Percentiles rank a stretch among this genome's conserved stretches.
Conservation (phyloP, 1,140 invertebrate species). For the Drosophila eugracilis region DNA sequence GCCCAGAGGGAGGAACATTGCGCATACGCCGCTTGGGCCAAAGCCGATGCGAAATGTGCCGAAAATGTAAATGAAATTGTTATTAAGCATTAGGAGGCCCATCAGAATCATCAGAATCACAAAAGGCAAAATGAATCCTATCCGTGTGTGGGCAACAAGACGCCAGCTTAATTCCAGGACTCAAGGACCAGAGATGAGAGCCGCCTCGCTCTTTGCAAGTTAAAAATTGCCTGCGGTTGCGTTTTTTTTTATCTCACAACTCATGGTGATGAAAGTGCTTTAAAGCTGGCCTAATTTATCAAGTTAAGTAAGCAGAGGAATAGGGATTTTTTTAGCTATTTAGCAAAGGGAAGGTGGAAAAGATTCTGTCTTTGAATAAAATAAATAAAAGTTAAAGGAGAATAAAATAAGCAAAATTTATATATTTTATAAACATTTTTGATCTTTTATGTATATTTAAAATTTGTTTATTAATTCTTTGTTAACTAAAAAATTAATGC, state of each 20-base stretch:
- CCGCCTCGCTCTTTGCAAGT: slow-evolving; percentile 3
- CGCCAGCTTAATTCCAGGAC: slow-evolving; percentile 20
- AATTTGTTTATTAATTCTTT: too few relatives aligned
- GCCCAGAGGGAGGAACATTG: slow-evolving; percentile 18
- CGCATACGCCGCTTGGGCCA: slow-evolving; percentile 30
- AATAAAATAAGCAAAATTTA: too few relatives aligned
- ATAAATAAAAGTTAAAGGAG: too few relatives aligned
- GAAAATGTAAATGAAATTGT: slow-evolving; percentile 71
- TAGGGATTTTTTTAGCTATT: too few relatives aligned
- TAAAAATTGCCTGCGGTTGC: slow-evolving; percentile 8
- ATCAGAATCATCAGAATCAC: slow-evolving; percentile 40
- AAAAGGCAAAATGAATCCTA: slow-evolving; percentile 34
- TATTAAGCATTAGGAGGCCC: slow-evolving; percentile 54
- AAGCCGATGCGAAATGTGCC: slow-evolving; percentile 45
- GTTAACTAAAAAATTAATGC: too few relatives aligned
- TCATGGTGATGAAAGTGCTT: slow-evolving; percentile 2
- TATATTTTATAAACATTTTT: too few relatives aligned
- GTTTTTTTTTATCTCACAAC: slow-evolving; percentile 8
- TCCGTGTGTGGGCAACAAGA: slow-evolving; percentile 21
- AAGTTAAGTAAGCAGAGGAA: background rate
- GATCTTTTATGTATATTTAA: too few relatives aligned
- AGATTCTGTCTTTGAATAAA: too few relatives aligned
- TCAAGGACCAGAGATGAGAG: slow-evolving; percentile 19
- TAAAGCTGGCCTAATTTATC: slow-evolving; percentile 3
- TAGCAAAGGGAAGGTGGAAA: too few relatives aligned